phyloP scores from a whole-genome alignment of 2,888 invertebrate genomes.

The Melanostoma mellinum region DNA sequence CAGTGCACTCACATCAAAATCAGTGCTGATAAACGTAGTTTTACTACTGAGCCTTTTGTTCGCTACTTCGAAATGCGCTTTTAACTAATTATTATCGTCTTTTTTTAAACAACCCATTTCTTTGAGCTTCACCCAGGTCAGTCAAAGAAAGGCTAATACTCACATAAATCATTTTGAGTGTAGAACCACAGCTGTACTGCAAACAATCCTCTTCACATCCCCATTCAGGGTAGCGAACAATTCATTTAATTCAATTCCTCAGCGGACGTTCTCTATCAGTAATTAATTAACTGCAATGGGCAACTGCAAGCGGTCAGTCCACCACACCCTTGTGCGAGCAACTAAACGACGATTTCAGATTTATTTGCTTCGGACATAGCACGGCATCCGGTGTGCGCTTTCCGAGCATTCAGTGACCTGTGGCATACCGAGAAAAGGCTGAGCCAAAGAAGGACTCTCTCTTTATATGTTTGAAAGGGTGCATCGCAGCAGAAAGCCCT shows the following conservation, averaged over 20 bases:
- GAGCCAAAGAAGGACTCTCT: conserved; percentile 8
- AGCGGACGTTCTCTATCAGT: conserved; percentile 66
- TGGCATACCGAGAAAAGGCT: conserved; percentile 23
- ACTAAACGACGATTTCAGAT: conserved; percentile 54
- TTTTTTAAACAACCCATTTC: too few species aligned
- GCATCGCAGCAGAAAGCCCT: background rate
- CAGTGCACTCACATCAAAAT: too few species aligned
- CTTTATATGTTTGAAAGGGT: background rate
- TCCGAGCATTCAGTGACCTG: conserved; percentile 11
- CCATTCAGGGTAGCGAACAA: conserved; percentile 51
- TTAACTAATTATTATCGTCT: too few species aligned
- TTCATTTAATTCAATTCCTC: conserved; percentile 63
- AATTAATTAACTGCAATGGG: conserved; percentile 68
- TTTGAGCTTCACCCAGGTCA: too few species aligned
- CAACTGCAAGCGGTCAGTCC: conserved; percentile 26
- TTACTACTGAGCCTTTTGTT: too few species aligned
- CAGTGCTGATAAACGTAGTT: too few species aligned
- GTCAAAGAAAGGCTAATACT: too few species aligned
- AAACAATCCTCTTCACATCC: conserved; percentile 2
- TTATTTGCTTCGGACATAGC: conserved; percentile 48
- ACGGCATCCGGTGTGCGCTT: conserved; percentile 14
- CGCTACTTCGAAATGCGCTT: too few species aligned
- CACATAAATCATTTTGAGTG: too few species aligned
- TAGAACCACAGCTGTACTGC: too few species aligned
- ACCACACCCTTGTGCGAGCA: conserved; percentile 22